These are phyloP conservation scores for Parthenolecanium corni DNA, from an alignment of 2,888 invertebrate genomes.

Conservation along the genomic window DNA sequence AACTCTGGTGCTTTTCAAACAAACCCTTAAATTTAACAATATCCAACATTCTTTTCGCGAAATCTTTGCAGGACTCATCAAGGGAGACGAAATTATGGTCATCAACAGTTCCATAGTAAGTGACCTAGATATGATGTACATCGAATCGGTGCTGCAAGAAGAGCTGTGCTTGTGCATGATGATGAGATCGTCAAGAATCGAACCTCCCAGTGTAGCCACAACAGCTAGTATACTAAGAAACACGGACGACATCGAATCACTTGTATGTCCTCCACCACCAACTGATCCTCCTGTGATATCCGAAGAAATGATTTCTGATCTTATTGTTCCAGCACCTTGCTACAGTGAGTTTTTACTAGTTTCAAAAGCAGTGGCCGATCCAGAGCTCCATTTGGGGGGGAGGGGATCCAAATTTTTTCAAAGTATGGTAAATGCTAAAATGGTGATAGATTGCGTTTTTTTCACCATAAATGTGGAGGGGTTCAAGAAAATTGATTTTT, in stretches of 20 bases:
- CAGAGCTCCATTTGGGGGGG: too few relatives aligned
- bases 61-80: slow-evolving; percentile 69
- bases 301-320: slow-evolving; percentile 90
- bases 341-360: slow-evolving; percentile 47
- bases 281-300: slow-evolving; percentile 84
- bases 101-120: slow-evolving; percentile 96
- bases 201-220: slow-evolving; percentile 43
- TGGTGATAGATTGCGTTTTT: neutral
- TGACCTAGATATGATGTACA: slow-evolving; percentile 98
- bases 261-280: slow-evolving; percentile 93
- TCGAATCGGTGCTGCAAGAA: slow-evolving; percentile 91
- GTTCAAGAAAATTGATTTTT: too few relatives aligned
- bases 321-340: slow-evolving; percentile 93
- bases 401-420: too few relatives aligned
- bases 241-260: slow-evolving; percentile 87
- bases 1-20: too few relatives aligned
- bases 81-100: slow-evolving; percentile 97
- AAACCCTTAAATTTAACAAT: too few relatives aligned
- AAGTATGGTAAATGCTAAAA: too few relatives aligned
- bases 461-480: neutral
- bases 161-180: slow-evolving; percentile 90
- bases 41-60: neutral
- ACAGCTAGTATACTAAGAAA: slow-evolving; percentile 50
- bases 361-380: too few relatives aligned
- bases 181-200: slow-evolving; percentile 65